Evolutionary conservation across 2,113 vertebrate genomes (phyloP).

Genomic region (Tupaia chinensis): DNA sequence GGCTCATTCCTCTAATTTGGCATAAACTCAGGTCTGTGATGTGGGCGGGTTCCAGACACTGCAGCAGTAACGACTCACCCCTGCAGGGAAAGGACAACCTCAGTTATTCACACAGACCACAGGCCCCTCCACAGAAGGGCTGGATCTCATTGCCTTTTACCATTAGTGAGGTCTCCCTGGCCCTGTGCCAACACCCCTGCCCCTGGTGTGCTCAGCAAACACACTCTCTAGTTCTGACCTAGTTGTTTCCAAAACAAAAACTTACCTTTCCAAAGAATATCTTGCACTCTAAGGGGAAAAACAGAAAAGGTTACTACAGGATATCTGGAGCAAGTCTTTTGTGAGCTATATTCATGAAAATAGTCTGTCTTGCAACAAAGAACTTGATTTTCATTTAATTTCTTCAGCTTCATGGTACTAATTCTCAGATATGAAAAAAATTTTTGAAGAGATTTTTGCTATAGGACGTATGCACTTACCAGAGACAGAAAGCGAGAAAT

Average conservation of each 20-base stretch:
- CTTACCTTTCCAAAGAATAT: constrained; percentile 64
- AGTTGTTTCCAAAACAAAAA: neutral
- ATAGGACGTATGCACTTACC: too few species aligned
- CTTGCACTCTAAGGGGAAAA: constrained; percentile 51
- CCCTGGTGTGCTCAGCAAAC: neutral
- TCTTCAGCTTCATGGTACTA: neutral
- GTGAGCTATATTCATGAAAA: neutral
- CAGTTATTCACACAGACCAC: neutral
- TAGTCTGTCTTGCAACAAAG: neutral
- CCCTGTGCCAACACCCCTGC: too few species aligned
- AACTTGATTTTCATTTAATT: neutral
- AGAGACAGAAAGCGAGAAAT: too few species aligned
- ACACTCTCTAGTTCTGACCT: neutral
- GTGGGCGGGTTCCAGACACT: neutral
- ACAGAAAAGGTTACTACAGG: constrained; percentile 2
- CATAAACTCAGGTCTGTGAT: constrained; percentile 52
- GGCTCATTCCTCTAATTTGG: constrained; percentile 35
- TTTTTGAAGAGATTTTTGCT: too few species aligned
- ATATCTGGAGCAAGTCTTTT: neutral
- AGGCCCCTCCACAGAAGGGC: neutral
- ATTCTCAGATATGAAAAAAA: neutral
- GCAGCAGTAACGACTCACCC: constrained; percentile 1
- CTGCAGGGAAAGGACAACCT: neutral
- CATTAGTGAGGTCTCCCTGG: neutral
- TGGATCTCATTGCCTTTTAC: neutral